Evolutionary conservation across 2,113 vertebrate species (phyloP), one percentile per base, ranked within the genome.

Genomic region (Lophius piscatorius): DNA sequence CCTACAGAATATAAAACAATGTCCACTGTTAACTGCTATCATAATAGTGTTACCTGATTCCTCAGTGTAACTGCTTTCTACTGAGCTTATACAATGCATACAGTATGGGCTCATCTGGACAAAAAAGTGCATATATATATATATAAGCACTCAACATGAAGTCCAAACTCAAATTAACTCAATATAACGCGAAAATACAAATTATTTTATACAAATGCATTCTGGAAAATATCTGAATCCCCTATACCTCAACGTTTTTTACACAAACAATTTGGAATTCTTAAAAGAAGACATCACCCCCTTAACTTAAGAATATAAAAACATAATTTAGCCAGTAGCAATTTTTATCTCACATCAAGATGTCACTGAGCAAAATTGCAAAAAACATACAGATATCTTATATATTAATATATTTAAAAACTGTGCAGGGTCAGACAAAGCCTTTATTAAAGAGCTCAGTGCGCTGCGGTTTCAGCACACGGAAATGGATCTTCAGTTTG

Each of bases 361-460:
- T 26, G 50, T 26, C n/a, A 8, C 28, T 65, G 9, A 10, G 8
- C 60, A 31, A 14, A 62, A 55, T 6, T 70, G 52, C 24, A 55
- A 65, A 70, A n/a, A 65, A 56, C 16, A 47, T 46, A 67, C 3
- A 58, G n/a, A 63, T 60, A 59, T 65, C 52, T 61, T 55, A 39
- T 55, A 63, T 44, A 54, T 48, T 41, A 23, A 42, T 29, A 61
- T 29, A 28, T 28, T 38, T 12, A 56, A 38, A 16, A 12, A 52
- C 9, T 49, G 34, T 6, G 9, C 12, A 33, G 35, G n/a, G n/a
- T 51, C 31, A 38, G 2, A 31, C 3, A 31, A 45, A 17, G 12
- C 3, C 2, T 36, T 52, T 14, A 16, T 9, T 9, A 33, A 2
- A 0, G 28, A 22, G 49, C 40, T 29, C 3, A 17, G 20, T 1